These are phyloP conservation scores for Melanophora roralis DNA, from an alignment of 2,888 invertebrate genomes.

Conservation along the genomic window DNA sequence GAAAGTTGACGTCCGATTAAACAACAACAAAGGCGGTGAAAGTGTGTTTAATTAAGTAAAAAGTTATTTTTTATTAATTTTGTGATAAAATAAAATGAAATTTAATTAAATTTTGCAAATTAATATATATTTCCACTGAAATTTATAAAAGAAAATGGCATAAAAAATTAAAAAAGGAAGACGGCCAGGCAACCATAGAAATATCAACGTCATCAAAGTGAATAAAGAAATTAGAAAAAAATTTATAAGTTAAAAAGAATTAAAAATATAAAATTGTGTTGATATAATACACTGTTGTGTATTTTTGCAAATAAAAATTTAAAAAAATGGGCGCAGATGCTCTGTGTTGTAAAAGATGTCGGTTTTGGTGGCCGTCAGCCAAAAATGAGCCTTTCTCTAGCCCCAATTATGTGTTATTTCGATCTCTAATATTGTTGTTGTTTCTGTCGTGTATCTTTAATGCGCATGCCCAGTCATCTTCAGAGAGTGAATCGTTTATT, in stretches of 20 bases:
- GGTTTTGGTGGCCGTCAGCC: background rate
- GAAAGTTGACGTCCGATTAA: slow-evolving; percentile 38
- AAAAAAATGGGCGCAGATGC: slow-evolving; percentile 48
- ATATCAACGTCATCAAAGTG: slow-evolving; percentile 58
- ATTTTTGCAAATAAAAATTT: slow-evolving; percentile 10
- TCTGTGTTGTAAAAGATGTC: slow-evolving; percentile 11
- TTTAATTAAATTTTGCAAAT: slow-evolving; percentile 4
- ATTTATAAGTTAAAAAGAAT: slow-evolving; percentile 7
- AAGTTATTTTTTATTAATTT: slow-evolving; percentile 16
- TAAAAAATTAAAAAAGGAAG: slow-evolving; percentile 18
- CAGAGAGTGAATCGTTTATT: slow-evolving; percentile 69
- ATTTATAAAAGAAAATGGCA: background rate
- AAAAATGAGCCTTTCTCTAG: slow-evolving; percentile 34
- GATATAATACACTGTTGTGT: background rate
- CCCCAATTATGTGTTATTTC: background rate
- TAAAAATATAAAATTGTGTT: slow-evolving; percentile 8
- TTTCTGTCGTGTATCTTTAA: background rate
- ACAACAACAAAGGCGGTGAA: slow-evolving; percentile 32
- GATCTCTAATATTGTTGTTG: slow-evolving; percentile 11
- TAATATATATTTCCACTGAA: slow-evolving; percentile 14
- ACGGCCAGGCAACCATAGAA: slow-evolving; percentile 22
- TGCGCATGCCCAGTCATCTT: background rate
- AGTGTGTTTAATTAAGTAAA: slow-evolving; percentile 7
- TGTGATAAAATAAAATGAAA: slow-evolving; percentile 2
- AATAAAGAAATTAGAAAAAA: slow-evolving; percentile 4